Conservation (phyloP, 2,113 vertebrate species). For the Myiopsitta monachus region DNA sequence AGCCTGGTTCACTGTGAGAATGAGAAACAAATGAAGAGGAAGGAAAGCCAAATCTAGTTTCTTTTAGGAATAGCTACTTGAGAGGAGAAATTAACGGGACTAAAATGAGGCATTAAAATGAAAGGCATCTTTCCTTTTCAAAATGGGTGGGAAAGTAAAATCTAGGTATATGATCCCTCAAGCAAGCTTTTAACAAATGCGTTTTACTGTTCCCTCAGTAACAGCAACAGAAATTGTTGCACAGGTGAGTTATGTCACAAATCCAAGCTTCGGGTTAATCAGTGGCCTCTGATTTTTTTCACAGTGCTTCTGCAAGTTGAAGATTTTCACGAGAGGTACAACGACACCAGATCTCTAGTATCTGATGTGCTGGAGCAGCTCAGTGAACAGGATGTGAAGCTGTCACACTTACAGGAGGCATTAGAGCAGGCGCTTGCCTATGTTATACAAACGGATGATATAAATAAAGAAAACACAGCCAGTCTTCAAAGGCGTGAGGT, state of each 20-base stretch:
- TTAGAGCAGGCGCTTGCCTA: slow-evolving; percentile 74
- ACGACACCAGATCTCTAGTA: slow-evolving; percentile 79
- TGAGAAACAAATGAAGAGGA: not conserved
- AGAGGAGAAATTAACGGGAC: not conserved
- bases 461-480: slow-evolving; percentile 77
- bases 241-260: not conserved
- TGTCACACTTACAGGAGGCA: slow-evolving; percentile 78
- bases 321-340: slow-evolving; percentile 80
- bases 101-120: not conserved
- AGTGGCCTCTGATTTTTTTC: not conserved
- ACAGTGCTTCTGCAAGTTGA: slow-evolving; percentile 80
- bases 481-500: slow-evolving; percentile 84
- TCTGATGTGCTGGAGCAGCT: slow-evolving; percentile 79
- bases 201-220: not conserved
- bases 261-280: not conserved
- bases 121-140: not conserved
- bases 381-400: slow-evolving; percentile 74
- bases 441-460: slow-evolving; percentile 71
- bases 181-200: not conserved
- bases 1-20: not conserved
- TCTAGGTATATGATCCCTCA: not conserved
- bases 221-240: not conserved
- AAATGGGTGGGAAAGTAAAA: not conserved
- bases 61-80: not conserved
- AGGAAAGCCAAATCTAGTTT: not conserved